A percentile compares a stretch with the other conserved stretches of the same genome.
Conservation (phyloP, 2,113 vertebrate genomes). For the Blennius ocellaris region DNA sequence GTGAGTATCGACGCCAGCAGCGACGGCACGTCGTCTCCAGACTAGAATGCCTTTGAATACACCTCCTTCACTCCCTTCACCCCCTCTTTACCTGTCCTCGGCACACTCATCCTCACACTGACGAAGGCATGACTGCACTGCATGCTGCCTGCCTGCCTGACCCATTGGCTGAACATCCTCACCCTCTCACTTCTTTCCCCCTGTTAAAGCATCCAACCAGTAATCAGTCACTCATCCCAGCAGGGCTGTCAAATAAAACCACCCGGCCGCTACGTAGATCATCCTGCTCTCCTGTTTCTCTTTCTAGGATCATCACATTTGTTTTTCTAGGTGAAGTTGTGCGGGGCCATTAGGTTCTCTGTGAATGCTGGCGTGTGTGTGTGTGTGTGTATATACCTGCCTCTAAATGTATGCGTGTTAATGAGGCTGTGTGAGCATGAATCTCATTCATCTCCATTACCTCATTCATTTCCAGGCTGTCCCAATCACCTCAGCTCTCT, state of each 20-base stretch:
- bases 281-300: slow-evolving; percentile 43
- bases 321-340: slow-evolving; percentile 58
- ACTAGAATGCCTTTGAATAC: slow-evolving; percentile 62
- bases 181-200: slow-evolving; percentile 9
- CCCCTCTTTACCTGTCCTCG: slow-evolving; percentile 2
- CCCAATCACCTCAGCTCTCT: slow-evolving; percentile 93
- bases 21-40: slow-evolving; percentile 39
- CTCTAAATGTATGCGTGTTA: slow-evolving; percentile 38
- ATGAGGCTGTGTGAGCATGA: slow-evolving; percentile 47
- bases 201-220: slow-evolving; percentile 47
- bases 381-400: slow-evolving; percentile 8
- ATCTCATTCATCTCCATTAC: slow-evolving; percentile 77
- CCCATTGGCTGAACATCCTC: slow-evolving; percentile 56
- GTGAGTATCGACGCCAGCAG: slow-evolving; percentile 88
- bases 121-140: slow-evolving; percentile 52
- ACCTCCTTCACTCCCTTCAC: slow-evolving; percentile 18
- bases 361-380: background rate
- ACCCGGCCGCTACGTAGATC: slow-evolving; percentile 55
- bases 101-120: slow-evolving; percentile 23
- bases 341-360: slow-evolving; percentile 23
- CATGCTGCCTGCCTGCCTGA: slow-evolving; percentile 72
- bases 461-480: slow-evolving; percentile 84
- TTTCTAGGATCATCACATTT: slow-evolving; percentile 55
- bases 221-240: slow-evolving; percentile 45
- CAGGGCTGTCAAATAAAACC: slow-evolving; percentile 62